Base-by-base conservation (phyloP, 2,113 vertebrate species). In the Strix uralensis region DNA sequence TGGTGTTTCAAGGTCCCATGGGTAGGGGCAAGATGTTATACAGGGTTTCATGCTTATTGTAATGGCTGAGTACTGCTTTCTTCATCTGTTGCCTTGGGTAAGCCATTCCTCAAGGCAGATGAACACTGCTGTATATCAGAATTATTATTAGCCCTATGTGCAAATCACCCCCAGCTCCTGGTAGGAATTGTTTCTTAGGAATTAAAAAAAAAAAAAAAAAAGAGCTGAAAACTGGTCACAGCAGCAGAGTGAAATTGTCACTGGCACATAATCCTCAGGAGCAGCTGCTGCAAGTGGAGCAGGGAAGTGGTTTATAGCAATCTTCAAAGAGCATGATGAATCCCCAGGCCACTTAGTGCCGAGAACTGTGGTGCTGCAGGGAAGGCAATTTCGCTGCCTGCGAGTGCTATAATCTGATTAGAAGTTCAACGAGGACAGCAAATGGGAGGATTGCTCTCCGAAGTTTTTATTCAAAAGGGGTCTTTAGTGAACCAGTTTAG, bases 241-340 rank as follows among this genome's bases (percentile, higher is more conserved):
- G 90, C 71, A 88, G 88, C 59, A 62, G 92, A 96, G 73, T 36
- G 67, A 71, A 86, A 81, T 66, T 66, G 75, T 92, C 96, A 46
- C 58, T 82, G 82, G 75, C 72, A 86, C 63, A 51, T 88, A 94
- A 97, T 90, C 88, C 81, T 58, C 88, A 36, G 90, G 82, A 92
- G 89, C 87, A 90, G 87, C 90, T 90, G 94, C 90, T 79, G 54
- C 0, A 25, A 92, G 63, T 2, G 38, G 63, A 90, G 88, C 9
- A 1, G 57, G 77, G 77, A 91, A 62, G 70, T 44, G 70, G 49
- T 72, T 96, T 25, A 51, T 0, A 72, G 36, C 44, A 74, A n/a
- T 17, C 91, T 89, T 84, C 83, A 96, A 96, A 94, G 92, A 89
- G 72, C 72, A 71, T 0, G 0, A 26, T n/a, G 92, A 93, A 75